A percentile compares a stretch with the other conserved stretches of the same genome.
phyloP scores from a whole-genome alignment of 1,140 invertebrate species.

The Amphibalanus amphitrite region DNA sequence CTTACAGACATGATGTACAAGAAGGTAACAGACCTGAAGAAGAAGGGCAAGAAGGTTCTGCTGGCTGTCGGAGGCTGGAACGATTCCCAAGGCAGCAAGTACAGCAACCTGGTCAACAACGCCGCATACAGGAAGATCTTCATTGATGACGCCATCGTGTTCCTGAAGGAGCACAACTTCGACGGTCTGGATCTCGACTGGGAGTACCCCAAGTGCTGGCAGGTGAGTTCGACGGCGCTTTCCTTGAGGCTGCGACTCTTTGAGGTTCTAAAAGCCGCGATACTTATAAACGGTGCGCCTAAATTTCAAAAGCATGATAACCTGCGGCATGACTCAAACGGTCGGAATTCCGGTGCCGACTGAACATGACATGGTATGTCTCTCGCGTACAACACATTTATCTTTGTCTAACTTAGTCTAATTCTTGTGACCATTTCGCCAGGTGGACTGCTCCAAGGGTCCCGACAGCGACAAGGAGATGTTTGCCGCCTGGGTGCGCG shows the following conservation, averaged over 20 bases:
- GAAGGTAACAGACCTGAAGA: conserved; percentile 54
- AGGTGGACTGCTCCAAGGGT: conserved; percentile 58
- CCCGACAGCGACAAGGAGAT: conserved; percentile 52
- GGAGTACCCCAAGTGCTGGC: conserved; percentile 86
- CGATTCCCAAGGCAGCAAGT: conserved; percentile 68
- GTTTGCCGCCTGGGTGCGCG: conserved; percentile 48
- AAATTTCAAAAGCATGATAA: neutral
- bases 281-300: neutral
- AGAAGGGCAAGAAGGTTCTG: conserved; percentile 59
- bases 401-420: neutral
- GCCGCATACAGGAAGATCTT: conserved; percentile 49
- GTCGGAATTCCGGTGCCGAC: neutral
- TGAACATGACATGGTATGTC: neutral
- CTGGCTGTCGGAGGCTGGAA: conserved; percentile 79
- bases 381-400: neutral
- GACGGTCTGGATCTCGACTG: conserved; percentile 76
- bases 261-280: neutral
- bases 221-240: conserved; percentile 38
- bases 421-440: no score
- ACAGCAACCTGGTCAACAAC: conserved; percentile 58
- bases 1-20: conserved; percentile 43
- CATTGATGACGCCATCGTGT: conserved; percentile 49
- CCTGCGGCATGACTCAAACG: neutral
- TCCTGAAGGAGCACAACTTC: conserved; percentile 63
- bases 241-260: neutral